Conservation (phyloP, 1,140 invertebrate species). For the Penaeus japonicus region DNA sequence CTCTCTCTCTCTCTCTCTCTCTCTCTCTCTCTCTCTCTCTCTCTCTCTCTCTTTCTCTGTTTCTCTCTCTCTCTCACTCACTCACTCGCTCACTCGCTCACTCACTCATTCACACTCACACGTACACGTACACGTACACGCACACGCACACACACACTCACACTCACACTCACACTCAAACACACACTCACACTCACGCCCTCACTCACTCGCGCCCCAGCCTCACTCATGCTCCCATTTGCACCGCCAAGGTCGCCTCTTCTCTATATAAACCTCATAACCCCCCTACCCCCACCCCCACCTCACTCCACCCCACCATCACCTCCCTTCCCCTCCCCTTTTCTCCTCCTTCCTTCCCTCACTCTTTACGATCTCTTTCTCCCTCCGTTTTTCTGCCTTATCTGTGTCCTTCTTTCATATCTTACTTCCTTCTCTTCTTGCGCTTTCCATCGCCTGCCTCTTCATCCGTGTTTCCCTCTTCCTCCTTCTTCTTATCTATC, state of each 20-base stretch:
- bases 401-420: too few species aligned
- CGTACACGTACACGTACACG: neutral
- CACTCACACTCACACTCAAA: constrained; percentile 20
- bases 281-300: neutral
- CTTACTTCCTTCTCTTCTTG: too few species aligned
- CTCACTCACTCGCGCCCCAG: constrained; percentile 25
- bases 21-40: neutral
- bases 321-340: neutral
- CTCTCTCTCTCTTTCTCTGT: neutral
- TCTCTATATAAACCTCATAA: neutral
- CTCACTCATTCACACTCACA: neutral
- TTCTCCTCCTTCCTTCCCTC: neutral
- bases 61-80: neutral
- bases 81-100: neutral
- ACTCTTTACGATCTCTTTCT: neutral
- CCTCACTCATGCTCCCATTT: constrained; percentile 26
- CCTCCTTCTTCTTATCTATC: too few species aligned
- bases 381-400: too few species aligned
- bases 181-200: constrained; percentile 32
- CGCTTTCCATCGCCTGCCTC: too few species aligned
- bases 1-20: neutral
- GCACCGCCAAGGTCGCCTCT: neutral
- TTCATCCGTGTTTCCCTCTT: too few species aligned
- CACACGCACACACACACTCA: neutral
- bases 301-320: neutral